These are phyloP conservation scores for Onthophagus taurus DNA, from an alignment of 1,140 invertebrate genomes.

Conservation along the genomic window DNA sequence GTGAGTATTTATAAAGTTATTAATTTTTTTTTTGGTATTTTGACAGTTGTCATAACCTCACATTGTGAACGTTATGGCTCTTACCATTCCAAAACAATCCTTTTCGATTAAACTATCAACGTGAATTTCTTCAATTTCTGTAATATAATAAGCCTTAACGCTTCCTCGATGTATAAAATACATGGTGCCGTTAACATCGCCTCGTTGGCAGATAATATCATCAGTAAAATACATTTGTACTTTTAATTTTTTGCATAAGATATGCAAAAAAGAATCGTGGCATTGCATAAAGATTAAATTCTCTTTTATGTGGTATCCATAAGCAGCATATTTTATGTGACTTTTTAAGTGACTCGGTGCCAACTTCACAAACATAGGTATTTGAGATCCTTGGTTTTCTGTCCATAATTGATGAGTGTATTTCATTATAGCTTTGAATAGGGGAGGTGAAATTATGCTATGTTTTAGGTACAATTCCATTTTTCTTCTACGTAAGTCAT, in stretches of 20 bases:
- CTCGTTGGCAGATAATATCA: slow-evolving; percentile 38
- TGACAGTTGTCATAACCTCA: slow-evolving; percentile 1
- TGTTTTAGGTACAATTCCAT: slow-evolving; percentile 34
- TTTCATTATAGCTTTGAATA: slow-evolving; percentile 32
- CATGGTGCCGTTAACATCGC: slow-evolving; percentile 39
- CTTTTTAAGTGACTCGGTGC: slow-evolving; percentile 33
- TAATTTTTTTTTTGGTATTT: neutral
- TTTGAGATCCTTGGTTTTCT: slow-evolving; percentile 33
- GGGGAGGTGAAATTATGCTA: slow-evolving; percentile 35
- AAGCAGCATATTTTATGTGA: slow-evolving; percentile 29
- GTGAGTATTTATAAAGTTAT: neutral
- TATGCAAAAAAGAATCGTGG: slow-evolving; percentile 37
- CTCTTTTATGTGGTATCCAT: slow-evolving; percentile 25
- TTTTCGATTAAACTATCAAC: slow-evolving; percentile 14
- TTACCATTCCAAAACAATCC: slow-evolving; percentile 21
- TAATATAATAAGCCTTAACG: slow-evolving; percentile 22
- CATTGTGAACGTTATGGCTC: neutral
- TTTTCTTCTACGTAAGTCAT: slow-evolving; percentile 8
- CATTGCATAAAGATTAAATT: slow-evolving; percentile 34
- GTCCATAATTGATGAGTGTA: slow-evolving; percentile 37
- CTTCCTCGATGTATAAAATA: slow-evolving; percentile 38
- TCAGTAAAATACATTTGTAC: slow-evolving; percentile 35
- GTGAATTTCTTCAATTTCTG: slow-evolving; percentile 13
- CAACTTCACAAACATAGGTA: slow-evolving; percentile 33
- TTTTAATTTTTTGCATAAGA: slow-evolving; percentile 34